Percentiles rank a stretch among this genome's conserved stretches.
phyloP scores from a whole-genome alignment of 2,888 invertebrate species.

The Ochropleura leucogaster region DNA sequence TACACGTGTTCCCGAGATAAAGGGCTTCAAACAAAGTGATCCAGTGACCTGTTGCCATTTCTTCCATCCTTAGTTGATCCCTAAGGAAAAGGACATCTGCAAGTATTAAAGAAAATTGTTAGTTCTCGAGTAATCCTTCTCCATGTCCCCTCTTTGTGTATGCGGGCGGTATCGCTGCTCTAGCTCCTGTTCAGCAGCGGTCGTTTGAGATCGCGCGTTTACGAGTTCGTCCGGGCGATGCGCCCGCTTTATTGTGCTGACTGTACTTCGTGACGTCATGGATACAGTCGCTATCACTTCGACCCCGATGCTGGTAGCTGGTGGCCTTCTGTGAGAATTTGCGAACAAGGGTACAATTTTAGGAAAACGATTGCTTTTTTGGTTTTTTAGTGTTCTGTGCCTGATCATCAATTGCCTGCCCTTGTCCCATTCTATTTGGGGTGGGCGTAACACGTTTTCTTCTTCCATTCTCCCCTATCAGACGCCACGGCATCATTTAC shows the following conservation, averaged over 20 bases:
- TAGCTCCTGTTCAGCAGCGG: constrained; percentile 66
- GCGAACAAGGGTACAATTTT: constrained; percentile 12
- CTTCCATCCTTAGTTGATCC: no score
- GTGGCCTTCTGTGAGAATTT: constrained; percentile 45
- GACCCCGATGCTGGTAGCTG: constrained; percentile 36
- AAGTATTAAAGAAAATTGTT: neutral
- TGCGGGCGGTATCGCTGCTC: constrained; percentile 63
- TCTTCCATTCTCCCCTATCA: no score
- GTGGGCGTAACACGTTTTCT: no score
- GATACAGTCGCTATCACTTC: constrained; percentile 58
- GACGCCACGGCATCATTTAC: no score
- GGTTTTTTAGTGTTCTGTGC: no score
- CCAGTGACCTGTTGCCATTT: no score
- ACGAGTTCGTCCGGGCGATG: constrained; percentile 69
- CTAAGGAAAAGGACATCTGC: no score
- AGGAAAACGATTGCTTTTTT: neutral
- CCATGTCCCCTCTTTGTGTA: neutral
- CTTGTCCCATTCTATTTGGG: no score
- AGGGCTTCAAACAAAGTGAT: no score
- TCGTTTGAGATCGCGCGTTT: constrained; percentile 71
- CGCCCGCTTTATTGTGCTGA: constrained; percentile 67
- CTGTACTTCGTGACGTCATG: constrained; percentile 63
- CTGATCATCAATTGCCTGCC: no score
- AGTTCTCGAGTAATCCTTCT: constrained; percentile 41
- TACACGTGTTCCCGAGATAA: no score